Conservation (phyloP, 1,140 invertebrate genomes). For the Zelostemma sp. region DNA sequence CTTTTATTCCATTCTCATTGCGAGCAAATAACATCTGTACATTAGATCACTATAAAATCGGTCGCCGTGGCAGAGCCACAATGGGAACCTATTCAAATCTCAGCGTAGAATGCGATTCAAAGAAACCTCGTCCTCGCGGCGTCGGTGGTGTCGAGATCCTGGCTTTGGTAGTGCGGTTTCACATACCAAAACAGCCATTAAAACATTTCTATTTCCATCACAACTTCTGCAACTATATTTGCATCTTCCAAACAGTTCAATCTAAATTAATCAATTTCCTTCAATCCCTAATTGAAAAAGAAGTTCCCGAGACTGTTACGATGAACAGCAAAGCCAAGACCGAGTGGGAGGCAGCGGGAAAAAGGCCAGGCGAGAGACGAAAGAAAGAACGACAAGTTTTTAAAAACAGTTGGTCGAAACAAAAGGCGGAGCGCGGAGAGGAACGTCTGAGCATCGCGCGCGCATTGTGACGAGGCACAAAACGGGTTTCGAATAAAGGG, state of each 20-base stretch:
- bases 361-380: conserved; percentile 6
- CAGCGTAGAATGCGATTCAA: conserved; percentile 63
- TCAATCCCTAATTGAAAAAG: too few species aligned
- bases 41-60: conserved; percentile 69
- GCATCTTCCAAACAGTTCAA: too few species aligned
- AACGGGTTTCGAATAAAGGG: conserved; percentile 62
- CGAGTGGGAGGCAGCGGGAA: conserved; percentile 3
- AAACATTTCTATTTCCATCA: conserved; percentile 2
- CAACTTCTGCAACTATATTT: too few species aligned
- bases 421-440: conserved; percentile 56
- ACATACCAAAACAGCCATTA: conserved; percentile 4
- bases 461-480: conserved; percentile 54
- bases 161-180: conserved; percentile 1
- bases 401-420: conserved; percentile 64
- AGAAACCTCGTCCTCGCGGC: conserved; percentile 60
- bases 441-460: conserved; percentile 62
- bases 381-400: conserved; percentile 33
- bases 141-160: conserved; percentile 42
- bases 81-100: conserved; percentile 64
- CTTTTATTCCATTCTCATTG: conserved; percentile 67
- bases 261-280: too few species aligned
- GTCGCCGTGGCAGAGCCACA: conserved; percentile 62
- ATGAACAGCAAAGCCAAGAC: too few species aligned
- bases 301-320: too few species aligned
- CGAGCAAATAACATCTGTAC: conserved; percentile 69